Conservation (phyloP, 2,797 vertebrate genomes). For the Schizopygopsis pylzovi region DNA sequence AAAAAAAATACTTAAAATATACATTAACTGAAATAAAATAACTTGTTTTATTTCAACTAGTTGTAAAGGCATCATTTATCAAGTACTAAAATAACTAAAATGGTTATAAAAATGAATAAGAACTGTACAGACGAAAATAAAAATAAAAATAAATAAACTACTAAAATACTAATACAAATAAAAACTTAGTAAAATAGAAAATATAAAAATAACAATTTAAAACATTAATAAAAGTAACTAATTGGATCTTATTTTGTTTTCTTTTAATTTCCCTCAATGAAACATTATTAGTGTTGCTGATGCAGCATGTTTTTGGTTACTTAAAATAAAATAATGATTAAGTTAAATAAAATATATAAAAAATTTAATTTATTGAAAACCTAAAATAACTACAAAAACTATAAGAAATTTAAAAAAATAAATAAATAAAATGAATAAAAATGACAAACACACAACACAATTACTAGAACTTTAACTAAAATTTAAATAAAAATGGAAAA, state of each 20-base stretch:
- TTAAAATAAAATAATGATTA: background rate
- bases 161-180: background rate
- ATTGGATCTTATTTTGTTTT: background rate
- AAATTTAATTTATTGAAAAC: background rate
- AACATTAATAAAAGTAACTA: background rate
- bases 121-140: background rate
- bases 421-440: background rate
- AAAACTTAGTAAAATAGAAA: background rate
- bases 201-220: background rate
- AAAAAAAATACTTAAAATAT: background rate
- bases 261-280: background rate
- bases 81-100: background rate
- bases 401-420: background rate
- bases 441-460: background rate
- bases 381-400: background rate
- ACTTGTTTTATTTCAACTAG: background rate
- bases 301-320: background rate
- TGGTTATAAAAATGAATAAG: background rate
- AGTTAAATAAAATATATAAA: background rate
- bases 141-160: background rate
- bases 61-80: background rate
- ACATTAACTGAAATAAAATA: background rate
- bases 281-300: background rate
- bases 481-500: background rate
- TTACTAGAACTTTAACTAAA: background rate